phyloP scores from a whole-genome alignment of 2,113 vertebrate species.

The Mus musculus region GRCm39 chr12:64337001-64337500 shows the following conservation, averaged over 20 bases:
- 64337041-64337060: not conserved
- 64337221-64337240: slow-evolving; percentile 18
- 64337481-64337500: slow-evolving; percentile 58
- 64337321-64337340: slow-evolving; percentile 10
- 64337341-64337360: not conserved
- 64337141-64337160: not conserved
- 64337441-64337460: not conserved
- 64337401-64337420: not conserved
- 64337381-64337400: not conserved
- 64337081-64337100: not conserved
- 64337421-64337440: not conserved
- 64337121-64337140: not conserved
- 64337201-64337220: not conserved
- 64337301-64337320: slow-evolving; percentile 1
- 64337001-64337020: not conserved
- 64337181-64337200: not conserved
- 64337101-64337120: not conserved
- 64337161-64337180: too few relatives aligned
- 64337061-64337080: not conserved
- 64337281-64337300: not conserved
- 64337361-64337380: not conserved
- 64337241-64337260: not conserved
- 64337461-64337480: slow-evolving; percentile 31
- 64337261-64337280: not conserved
- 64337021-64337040: not conserved